These are phyloP conservation scores for Antheraea assamensis DNA, from an alignment of 2,888 invertebrate genomes.

Conservation along the genomic window DNA sequence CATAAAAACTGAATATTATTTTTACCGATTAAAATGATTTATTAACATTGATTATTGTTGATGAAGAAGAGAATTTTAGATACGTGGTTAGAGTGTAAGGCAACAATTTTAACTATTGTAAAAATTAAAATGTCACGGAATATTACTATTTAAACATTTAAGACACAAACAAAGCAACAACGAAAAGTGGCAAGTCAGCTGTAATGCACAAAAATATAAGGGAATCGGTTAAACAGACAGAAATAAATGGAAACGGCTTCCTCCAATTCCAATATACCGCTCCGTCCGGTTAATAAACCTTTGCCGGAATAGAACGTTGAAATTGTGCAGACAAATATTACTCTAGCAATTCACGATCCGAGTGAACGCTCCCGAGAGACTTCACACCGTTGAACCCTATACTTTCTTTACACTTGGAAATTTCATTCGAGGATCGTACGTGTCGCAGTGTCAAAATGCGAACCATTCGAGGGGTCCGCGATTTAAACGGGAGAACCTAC, in stretches of 20 bases:
- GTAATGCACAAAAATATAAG: constrained; percentile 5
- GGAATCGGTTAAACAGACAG: background rate
- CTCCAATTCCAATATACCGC: constrained; percentile 36
- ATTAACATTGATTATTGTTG: too few species aligned
- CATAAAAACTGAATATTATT: background rate
- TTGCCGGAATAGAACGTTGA: constrained; percentile 43
- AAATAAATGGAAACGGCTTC: constrained; percentile 35
- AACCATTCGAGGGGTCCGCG: constrained; percentile 56
- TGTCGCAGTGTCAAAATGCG: constrained; percentile 67
- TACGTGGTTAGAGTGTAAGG: background rate
- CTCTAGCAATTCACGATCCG: constrained; percentile 45
- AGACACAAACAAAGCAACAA: background rate
- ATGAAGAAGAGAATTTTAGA: background rate
- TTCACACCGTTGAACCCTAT: constrained; percentile 45
- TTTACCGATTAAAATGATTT: too few species aligned
- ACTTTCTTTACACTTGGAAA: constrained; percentile 62
- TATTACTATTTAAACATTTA: background rate
- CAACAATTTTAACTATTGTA: background rate
- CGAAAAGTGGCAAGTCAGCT: background rate
- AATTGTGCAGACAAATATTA: constrained; percentile 53
- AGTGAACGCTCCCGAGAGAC: constrained; percentile 47
- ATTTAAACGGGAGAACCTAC: constrained; percentile 53
- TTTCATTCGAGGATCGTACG: constrained; percentile 76
- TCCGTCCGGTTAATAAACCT: constrained; percentile 34
- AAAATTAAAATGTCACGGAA: background rate